Conservation (phyloP, 2,113 vertebrate genomes). For the Mustela lutreola region DNA sequence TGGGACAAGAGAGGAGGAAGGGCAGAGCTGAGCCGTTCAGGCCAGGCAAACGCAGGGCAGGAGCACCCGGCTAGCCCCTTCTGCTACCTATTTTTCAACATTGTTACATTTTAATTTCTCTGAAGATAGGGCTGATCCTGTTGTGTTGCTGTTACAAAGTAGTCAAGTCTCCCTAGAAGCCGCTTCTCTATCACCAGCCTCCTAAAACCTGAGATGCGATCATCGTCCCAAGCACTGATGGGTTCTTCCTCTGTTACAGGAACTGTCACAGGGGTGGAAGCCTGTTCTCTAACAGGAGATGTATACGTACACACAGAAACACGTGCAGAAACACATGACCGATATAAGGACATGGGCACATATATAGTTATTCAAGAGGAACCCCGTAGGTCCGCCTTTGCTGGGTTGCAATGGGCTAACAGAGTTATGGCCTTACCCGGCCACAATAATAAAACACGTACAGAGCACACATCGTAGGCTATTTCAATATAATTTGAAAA, state of each 20-base stretch:
- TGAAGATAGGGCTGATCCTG: not conserved
- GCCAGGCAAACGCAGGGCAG: too few species aligned
- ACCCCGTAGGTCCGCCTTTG: not conserved
- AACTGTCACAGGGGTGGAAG: not conserved
- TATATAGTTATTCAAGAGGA: not conserved
- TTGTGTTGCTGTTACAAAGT: not conserved
- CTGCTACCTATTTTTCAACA: not conserved
- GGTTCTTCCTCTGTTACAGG: not conserved
- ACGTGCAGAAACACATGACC: fast-evolving
- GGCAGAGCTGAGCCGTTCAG: not conserved
- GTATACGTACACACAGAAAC: not conserved
- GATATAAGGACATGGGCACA: too few species aligned
- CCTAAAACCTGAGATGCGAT: not conserved
- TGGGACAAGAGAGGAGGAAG: not conserved
- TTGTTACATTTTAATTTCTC: not conserved
- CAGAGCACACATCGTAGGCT: fast-evolving
- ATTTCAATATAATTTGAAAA: not conserved
- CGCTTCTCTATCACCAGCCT: not conserved
- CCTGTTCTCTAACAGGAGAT: not conserved
- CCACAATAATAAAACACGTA: not conserved
- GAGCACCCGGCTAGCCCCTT: too few species aligned
- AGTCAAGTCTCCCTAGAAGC: not conserved
- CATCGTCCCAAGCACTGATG: too few species aligned
- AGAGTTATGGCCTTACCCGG: not conserved
- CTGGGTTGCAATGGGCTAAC: not conserved